These are phyloP conservation scores for Bubalus kerabau DNA, from an alignment of 2,113 vertebrate genomes.

Conservation along the genomic window DNA sequence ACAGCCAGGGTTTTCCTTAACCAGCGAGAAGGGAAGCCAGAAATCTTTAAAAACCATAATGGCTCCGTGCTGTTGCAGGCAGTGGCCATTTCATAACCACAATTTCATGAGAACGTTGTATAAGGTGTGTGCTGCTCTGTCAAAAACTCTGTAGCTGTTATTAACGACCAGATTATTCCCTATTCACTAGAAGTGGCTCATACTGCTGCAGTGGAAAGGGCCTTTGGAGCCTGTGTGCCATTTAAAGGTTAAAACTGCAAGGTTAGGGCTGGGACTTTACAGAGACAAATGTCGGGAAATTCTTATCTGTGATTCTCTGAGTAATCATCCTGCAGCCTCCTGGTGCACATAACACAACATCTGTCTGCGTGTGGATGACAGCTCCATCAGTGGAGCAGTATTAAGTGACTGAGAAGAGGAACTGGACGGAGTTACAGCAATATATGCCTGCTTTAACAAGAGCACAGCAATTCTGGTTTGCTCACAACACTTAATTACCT, in stretches of 20 bases:
- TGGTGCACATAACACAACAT: not conserved
- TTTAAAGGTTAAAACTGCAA: not conserved
- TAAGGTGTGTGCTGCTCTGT: too few species aligned
- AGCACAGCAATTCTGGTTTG: not conserved
- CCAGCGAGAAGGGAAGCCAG: not conserved
- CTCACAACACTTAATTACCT: not conserved
- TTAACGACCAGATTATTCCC: not conserved
- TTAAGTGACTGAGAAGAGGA: not conserved
- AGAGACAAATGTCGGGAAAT: not conserved
- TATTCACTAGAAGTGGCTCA: not conserved
- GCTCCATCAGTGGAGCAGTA: not conserved
- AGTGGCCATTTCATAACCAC: not conserved
- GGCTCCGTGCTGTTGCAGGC: not conserved
- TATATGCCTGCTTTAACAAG: not conserved
- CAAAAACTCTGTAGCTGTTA: not conserved
- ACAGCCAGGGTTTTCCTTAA: not conserved
- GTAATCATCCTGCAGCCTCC: not conserved
- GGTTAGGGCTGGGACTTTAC: not conserved
- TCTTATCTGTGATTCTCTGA: not conserved
- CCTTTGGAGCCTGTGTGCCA: not conserved
- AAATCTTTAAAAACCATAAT: not conserved
- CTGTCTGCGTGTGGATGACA: not conserved
- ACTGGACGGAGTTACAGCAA: not conserved
- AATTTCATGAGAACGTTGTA: not conserved
- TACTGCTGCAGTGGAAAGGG: not conserved